These are phyloP conservation scores for Bos taurus DNA, from an alignment of 2,113 vertebrate genomes.

Conservation along the genomic window ARS-UCD2.0 NC_037343.1:12848001-12848500, in stretches of 20 bases:
- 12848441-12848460: not conserved
- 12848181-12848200: not conserved
- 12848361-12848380: not conserved
- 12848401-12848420: not conserved
- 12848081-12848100: not conserved
- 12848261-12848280: not conserved
- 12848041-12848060: slow-evolving; percentile 54
- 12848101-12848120: not conserved
- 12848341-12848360: not conserved
- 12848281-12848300: not conserved
- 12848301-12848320: not conserved
- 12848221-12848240: not conserved
- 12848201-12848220: slow-evolving; percentile 32
- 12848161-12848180: slow-evolving; percentile 21
- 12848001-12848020: slow-evolving; percentile 35
- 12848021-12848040: slow-evolving; percentile 19
- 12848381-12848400: not conserved
- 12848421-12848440: not conserved
- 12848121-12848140: not conserved
- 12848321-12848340: not conserved
- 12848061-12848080: not conserved
- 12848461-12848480: not conserved
- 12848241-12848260: not conserved
- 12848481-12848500: not conserved
- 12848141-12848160: not conserved